Conservation (phyloP, 2,888 invertebrate genomes). For the Conus canariensis region DNA sequence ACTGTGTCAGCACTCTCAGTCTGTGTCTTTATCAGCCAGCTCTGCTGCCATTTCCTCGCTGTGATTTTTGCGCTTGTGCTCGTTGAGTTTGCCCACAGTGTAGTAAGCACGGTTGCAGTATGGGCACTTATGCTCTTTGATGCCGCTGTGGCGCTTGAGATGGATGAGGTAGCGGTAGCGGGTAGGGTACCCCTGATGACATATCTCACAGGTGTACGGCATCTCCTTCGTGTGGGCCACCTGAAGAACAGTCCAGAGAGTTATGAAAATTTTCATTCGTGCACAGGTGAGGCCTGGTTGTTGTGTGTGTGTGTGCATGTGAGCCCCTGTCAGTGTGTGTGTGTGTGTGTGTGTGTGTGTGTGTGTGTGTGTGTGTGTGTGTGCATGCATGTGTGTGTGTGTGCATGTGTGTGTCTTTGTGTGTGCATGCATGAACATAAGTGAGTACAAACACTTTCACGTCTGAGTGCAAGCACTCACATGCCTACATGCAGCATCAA, state of each 20-base stretch:
- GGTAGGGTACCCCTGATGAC: slow-evolving; percentile 50
- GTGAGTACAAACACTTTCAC: too few relatives aligned
- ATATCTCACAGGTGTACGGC: slow-evolving; percentile 51
- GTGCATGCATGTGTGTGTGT: too few relatives aligned
- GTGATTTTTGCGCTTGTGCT: slow-evolving; percentile 50
- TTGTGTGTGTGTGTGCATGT: not conserved
- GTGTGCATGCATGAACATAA: too few relatives aligned
- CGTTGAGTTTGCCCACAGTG: slow-evolving; percentile 52
- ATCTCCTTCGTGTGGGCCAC: slow-evolving; percentile 53
- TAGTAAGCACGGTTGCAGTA: slow-evolving; percentile 50
- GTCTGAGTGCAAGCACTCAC: too few relatives aligned
- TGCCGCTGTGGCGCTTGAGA: slow-evolving; percentile 49
- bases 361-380: not conserved
- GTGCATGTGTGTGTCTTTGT: too few relatives aligned
- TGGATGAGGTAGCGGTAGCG: slow-evolving; percentile 52
- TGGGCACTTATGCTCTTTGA: slow-evolving; percentile 47
- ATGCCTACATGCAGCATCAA: too few relatives aligned
- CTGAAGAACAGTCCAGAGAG: not conserved
- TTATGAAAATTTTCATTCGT: too few relatives aligned
- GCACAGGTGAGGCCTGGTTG: not conserved
- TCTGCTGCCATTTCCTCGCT: slow-evolving; percentile 34
- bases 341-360: not conserved
- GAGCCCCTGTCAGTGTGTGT: not conserved
- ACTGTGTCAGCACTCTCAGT: not conserved
- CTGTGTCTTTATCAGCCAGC: not conserved